Base-by-base conservation (phyloP, 2,888 invertebrate species). In the Bruchidius siliquastri region DNA sequence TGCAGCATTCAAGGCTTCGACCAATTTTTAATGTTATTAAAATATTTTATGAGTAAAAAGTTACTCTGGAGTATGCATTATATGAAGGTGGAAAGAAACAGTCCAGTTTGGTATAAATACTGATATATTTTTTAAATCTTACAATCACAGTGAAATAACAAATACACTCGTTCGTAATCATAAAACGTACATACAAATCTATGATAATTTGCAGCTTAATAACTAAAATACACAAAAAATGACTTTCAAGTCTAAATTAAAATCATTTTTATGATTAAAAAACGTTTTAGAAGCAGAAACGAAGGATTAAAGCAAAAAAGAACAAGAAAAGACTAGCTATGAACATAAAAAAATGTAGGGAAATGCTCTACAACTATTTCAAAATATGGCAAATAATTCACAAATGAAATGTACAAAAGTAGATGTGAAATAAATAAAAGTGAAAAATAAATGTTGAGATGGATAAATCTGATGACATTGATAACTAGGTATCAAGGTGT, bases 351-450 rank as follows among this genome's bases (percentile, higher is more conserved):
- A 80, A 77, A 76, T 75, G 77, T 74, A 74, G 72, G n/a, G 72
- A 69, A 71, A 73, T 72, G 49, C 49, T 74, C 74, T 77, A 77
- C 74, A 78, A 76, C 77, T 79, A 79, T 78, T 78, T 78, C 79
- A 80, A 74, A 78, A 80, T 84, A 85, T 85, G 84, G 84, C 85
- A 84, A 83, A 83, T 80, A 81, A 84, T 85, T 85, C 85, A 84
- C 84, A 80, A 81, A 80, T 77, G 76, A 78, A 79, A 82, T 81
- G 80, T 80, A 79, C 80, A 81, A 71, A 22, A 72, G 77, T 77
- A 72, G 77, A 77, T 77, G 77, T 77, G 80, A 81, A 81, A 80
- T 80, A 82, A 81, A 79, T 80, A 80, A 78, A 74, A 68, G 73
- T 76, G 76, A 78, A 78, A 76, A 76, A 78, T 76, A 71, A 72